Evolutionary conservation across 2,888 invertebrate species (phyloP).

Genomic region (Prenolepis imparis): DNA sequence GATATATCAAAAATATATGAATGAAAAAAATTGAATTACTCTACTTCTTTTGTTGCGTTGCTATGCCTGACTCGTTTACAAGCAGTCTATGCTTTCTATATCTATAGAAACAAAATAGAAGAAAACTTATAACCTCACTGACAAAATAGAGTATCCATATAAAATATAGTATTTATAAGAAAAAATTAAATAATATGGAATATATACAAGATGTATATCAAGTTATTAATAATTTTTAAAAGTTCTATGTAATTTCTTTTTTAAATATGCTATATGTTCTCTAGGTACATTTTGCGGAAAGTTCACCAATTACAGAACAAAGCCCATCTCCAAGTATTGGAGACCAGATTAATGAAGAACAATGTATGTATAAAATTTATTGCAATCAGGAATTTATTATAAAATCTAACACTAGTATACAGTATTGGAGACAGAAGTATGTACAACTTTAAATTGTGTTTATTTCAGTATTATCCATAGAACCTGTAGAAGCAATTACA

Average conservation of each 20-base stretch:
- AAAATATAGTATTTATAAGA: background rate
- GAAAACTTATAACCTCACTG: background rate
- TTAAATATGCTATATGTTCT: constrained; percentile 27
- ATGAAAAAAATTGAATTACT: too few species aligned
- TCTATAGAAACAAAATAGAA: background rate
- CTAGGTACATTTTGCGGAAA: constrained; percentile 90
- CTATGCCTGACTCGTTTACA: background rate
- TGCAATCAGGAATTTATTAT: background rate
- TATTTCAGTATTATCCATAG: constrained; percentile 80
- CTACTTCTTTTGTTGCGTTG: background rate
- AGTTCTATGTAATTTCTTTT: background rate
- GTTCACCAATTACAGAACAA: constrained; percentile 87
- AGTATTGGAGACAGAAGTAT: background rate
- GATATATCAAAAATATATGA: too few species aligned
- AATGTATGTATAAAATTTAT: constrained; percentile 77
- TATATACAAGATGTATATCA: background rate
- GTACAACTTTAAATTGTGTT: constrained; percentile 18
- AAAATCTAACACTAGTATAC: background rate
- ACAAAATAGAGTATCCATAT: background rate
- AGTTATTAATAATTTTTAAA: constrained; percentile 4
- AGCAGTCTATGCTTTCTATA: background rate
- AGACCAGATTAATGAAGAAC: constrained; percentile 80
- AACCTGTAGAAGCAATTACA: constrained; percentile 89
- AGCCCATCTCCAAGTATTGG: constrained; percentile 77
- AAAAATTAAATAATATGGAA: constrained; percentile 9